Evolutionary conservation across 2,797 vertebrate genomes (phyloP).

Genomic region (Pitangus sulphuratus): DNA sequence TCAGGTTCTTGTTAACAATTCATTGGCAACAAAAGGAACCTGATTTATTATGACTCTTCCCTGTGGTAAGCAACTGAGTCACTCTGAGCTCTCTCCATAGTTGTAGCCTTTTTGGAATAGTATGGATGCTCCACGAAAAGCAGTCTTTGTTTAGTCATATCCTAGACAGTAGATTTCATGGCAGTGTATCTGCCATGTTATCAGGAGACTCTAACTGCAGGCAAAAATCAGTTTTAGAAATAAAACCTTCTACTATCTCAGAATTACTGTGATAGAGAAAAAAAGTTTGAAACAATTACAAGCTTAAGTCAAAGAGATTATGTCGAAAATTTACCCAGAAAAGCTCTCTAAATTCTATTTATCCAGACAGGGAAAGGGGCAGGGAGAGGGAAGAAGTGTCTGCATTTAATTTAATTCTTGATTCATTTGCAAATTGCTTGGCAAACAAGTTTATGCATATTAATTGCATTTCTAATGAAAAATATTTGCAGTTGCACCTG

Average conservation of each 20-base stretch:
- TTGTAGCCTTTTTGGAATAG: not conserved
- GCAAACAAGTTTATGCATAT: slow-evolving; percentile 57
- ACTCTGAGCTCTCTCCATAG: not conserved
- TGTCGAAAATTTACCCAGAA: not conserved
- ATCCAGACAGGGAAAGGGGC: not conserved
- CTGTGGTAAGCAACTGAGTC: not conserved
- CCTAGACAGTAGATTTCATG: not conserved
- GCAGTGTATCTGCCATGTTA: not conserved
- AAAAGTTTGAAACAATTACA: not conserved
- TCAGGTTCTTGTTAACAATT: not conserved
- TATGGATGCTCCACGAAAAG: not conserved
- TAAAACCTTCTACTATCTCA: not conserved
- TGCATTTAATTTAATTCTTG: slow-evolving; percentile 45
- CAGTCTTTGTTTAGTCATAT: not conserved
- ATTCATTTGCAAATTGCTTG: slow-evolving; percentile 51
- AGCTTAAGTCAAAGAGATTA: not conserved
- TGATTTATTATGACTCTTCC: not conserved
- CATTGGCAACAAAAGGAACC: not conserved
- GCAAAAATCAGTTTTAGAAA: not conserved
- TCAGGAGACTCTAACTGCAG: not conserved
- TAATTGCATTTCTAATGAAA: slow-evolving; percentile 60
- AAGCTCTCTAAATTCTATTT: not conserved
- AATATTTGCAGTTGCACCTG: slow-evolving; percentile 59
- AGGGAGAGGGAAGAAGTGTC: not conserved
- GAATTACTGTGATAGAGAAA: not conserved